Base-by-base conservation (phyloP, 64 coral and sea anemone genomes). In the Trachythela sp. region DNA sequence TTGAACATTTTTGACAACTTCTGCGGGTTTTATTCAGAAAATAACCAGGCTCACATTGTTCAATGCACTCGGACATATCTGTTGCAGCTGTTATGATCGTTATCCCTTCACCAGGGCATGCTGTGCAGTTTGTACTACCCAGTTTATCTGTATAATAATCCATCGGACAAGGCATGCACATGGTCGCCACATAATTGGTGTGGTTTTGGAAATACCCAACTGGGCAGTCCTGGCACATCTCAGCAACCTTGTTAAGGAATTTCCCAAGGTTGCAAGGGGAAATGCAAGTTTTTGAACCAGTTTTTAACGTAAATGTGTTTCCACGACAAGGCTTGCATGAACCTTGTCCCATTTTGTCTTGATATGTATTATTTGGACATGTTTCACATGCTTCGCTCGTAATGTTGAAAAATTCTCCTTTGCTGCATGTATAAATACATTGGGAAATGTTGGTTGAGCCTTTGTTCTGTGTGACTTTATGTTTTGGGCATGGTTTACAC, bases 221-320 rank as follows among this genome's bases (percentile, higher is more conserved):
- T 26, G 39, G 84, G 50, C 90, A 91, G 10, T 86, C 64, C 6
- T 72, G 38, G 15, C 90, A 91, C 29, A 27, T 50, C 37, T 35
- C 84, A 14, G 18, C 37, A 13, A 83, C 39, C 8, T 87, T 49
- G 31, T 77, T 86, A 17, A 91, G 48, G 70, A 86, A 86, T 51
- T 91, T 27, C 9, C 90, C 90, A 13, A 32, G 10, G 39, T 48
- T 70, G 70, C 90, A 91, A 6, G 86, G 40, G 27, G 22, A 2
- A 32, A 91, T 70, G 45, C 90, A 91, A 24, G 54, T 68, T n/a
- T 48, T 91, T 91, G 90, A 86, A n/a, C 90, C 84, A 48, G 42
- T 30, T 48, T 86, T 71, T 5, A 91, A 52, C 36, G 90, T 86
- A 48, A 38, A 38, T 86, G n/a, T 86, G 8, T 49, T 49, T 24